These are phyloP conservation scores for Leptinotarsa texana DNA, from an alignment of 1,140 invertebrate genomes.

Conservation along the genomic window DNA sequence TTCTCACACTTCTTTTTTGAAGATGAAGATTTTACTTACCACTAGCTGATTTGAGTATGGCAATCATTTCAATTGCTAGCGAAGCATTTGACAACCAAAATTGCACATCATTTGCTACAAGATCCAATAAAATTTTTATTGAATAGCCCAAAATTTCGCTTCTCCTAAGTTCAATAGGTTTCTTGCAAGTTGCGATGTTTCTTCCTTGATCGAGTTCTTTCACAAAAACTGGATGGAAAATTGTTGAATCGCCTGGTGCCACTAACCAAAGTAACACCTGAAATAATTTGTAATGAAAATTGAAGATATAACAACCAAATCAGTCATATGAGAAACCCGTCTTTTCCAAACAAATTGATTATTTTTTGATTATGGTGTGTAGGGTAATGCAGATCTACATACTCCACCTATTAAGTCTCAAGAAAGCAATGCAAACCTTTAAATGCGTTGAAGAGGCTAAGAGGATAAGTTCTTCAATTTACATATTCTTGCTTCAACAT, in stretches of 20 bases:
- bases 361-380: too few species aligned
- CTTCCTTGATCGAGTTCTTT: constrained; percentile 75
- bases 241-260: constrained; percentile 72
- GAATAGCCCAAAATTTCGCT: constrained; percentile 75
- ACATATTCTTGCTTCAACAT: too few species aligned
- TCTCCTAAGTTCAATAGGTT: constrained; percentile 70
- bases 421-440: too few species aligned
- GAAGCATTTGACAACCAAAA: constrained; percentile 73
- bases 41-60: constrained; percentile 68
- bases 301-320: background rate
- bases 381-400: too few species aligned
- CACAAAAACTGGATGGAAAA: constrained; percentile 76
- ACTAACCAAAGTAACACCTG: constrained; percentile 80
- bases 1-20: too few species aligned
- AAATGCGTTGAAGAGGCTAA: too few species aligned
- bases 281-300: constrained; percentile 12
- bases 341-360: too few species aligned
- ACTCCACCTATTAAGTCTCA: too few species aligned
- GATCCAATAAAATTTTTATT: constrained; percentile 65
- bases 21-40: background rate
- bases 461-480: too few species aligned
- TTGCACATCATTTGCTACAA: constrained; percentile 64
- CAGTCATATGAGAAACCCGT: too few species aligned
- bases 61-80: constrained; percentile 70
- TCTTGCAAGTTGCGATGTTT: constrained; percentile 75